Evolutionary conservation across 2,113 vertebrate genomes (phyloP), one percentile per base, ranked within the genome.

Genomic region (Sterrhoptilus dennistouni): DNA sequence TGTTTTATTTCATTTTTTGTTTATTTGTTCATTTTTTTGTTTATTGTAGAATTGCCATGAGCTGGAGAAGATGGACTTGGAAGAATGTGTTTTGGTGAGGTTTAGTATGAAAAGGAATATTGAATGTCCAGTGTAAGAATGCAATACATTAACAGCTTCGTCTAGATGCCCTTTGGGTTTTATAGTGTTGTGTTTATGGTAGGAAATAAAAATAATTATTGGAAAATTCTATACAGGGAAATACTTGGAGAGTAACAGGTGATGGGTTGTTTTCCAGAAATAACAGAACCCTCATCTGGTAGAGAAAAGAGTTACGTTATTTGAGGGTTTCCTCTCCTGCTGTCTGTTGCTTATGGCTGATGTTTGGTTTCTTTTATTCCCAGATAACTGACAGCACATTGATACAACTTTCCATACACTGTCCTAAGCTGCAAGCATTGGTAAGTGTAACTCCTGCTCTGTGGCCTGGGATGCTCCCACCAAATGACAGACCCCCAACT

Each of bases 41-140:
- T 38, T 85, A 19, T 97, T 98, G 77, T 96, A 98, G 99, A 99
- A 99, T 87, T 99, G 99, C 95, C 99, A 99, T 6, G 99, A 98
- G 83, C 98, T 99, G 95, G 99, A 99, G 98, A 99, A 99, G 98
- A 99, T 99, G 99, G 99, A 99, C 96, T 98, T 99, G 78, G 99
- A 99, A 98, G 99, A 99, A 95, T 99, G 99, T 96, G 98, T 99
- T 97, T 98, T 99, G 98, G 99, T 99, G 97, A 99, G 98, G 93
- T 72, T 85, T 74, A 29, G n/a, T 53, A 72, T 56, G 36, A 54
- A 77, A 93, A 81, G 29, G 35, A 91, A 31, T 94, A 50, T 65
- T 52, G 20, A 78, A 75, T 2, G 1, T 50, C 38, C 38, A 69
- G 7, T 79, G 33, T 77, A 76, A 87, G 66, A 72, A 47, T 31